Conservation (phyloP, 2,888 invertebrate genomes). For the Sesamia inferens region DNA sequence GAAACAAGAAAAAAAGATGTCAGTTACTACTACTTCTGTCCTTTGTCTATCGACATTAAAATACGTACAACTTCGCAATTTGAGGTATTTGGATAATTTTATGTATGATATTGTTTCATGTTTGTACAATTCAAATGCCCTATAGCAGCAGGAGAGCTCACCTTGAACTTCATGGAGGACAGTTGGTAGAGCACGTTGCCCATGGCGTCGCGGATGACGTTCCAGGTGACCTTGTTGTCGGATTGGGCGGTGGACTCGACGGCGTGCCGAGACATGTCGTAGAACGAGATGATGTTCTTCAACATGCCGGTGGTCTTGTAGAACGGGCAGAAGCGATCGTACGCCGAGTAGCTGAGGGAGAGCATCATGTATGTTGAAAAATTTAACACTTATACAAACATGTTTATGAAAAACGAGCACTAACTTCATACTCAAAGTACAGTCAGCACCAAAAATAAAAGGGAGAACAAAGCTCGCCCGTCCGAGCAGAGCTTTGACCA, state of each 20-base stretch:
- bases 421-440: neutral
- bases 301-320: slow-evolving; percentile 99
- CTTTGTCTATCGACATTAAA: neutral
- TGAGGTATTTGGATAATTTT: neutral
- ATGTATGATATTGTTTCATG: no score
- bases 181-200: slow-evolving; percentile 98
- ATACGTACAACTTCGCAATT: no score
- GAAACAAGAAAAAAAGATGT: no score
- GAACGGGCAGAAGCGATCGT: slow-evolving; percentile 99
- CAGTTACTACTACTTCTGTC: neutral
- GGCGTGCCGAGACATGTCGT: slow-evolving; percentile 99
- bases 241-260: slow-evolving; percentile 99
- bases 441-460: neutral
- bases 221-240: slow-evolving; percentile 99
- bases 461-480: no score
- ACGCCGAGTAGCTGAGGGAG: slow-evolving; percentile 93
- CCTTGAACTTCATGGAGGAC: slow-evolving; percentile 94
- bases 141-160: neutral
- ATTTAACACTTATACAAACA: neutral
- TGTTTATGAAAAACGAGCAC: neutral
- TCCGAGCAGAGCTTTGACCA: no score
- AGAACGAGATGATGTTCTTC: slow-evolving; percentile 99
- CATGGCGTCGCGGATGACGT: slow-evolving; percentile 99
- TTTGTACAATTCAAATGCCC: neutral
- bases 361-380: neutral